Base-by-base conservation (phyloP, 1,140 invertebrate species). In the Eciton burchellii region DNA sequence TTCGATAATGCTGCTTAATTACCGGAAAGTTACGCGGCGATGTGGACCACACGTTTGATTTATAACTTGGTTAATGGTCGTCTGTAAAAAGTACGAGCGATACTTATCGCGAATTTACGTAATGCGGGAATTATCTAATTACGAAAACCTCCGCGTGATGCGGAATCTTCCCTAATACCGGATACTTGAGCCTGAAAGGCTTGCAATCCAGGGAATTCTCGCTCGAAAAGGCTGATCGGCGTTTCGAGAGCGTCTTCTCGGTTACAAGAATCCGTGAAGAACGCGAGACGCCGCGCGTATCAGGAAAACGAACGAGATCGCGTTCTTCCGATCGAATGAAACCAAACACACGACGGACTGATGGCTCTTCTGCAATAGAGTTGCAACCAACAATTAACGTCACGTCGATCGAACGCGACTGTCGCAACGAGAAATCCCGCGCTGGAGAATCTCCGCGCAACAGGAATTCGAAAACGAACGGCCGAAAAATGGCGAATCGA, bases 311-410 rank as follows among this genome's bases (percentile, higher is more conserved):
- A 68, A 14, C 6, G 35, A 29, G 49, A 68, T 68, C 47, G 12
- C 29, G 49, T 4, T 35, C 6, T 6, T 6, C 21, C 54, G 24
- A 79, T 57, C 74, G 49, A 70, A 70, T 79, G 45, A 70, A 45
- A 63, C 29, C 49, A 16, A 45, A 59, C 35, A 16, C 5, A 49
- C n/a, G 29, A 43, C 29, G 56, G 68, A 79, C 56, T 79, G 74
- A 70, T 49, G 45, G 35, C 49, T 16, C 16, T 57, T 63, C 12
- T 56, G 21, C 49, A 21, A 35, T 41, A 12, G 8, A 79, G 24
- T 24, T 56, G n/a, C n/a, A 68, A 77, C 68, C 49, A n/a, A 45
- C 63, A 70, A 79, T 79, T 79, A 79, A 57, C 68, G 74, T 56
- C 63, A 68, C 49, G 47, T 9, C 29, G 14, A 63, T 35, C 21